Evolutionary conservation across 2,113 vertebrate species (phyloP).

Genomic region (Machaerirhynchus nigripectus): DNA sequence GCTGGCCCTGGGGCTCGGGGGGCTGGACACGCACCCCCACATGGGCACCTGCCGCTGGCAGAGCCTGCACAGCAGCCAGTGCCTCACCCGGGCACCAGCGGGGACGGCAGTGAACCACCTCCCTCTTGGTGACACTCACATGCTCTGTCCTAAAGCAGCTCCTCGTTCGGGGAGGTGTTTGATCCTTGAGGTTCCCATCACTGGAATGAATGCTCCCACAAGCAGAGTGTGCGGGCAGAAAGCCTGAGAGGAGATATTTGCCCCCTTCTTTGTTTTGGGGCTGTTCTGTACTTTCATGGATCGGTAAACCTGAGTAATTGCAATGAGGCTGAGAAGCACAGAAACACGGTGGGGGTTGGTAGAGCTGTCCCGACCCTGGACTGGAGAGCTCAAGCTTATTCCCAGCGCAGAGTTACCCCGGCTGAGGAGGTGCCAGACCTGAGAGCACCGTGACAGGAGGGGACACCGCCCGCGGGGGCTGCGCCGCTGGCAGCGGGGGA

Average conservation of each 20-base stretch:
- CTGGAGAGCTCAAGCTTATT: background rate
- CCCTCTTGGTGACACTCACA: background rate
- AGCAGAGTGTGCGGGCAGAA: background rate
- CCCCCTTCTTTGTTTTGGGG: background rate
- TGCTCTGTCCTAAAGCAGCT: background rate
- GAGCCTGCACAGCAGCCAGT: background rate
- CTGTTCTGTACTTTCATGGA: background rate
- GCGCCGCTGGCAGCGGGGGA: background rate
- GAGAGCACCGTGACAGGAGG: rapidly evolving
- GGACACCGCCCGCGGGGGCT: rapidly evolving
- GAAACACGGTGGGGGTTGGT: background rate
- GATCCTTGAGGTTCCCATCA: background rate
- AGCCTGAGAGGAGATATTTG: background rate
- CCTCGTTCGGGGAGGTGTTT: background rate
- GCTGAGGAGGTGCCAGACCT: background rate
- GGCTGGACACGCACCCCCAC: rapidly evolving
- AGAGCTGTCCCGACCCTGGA: background rate
- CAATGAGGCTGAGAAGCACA: background rate
- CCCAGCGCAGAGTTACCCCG: background rate
- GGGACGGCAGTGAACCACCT: background rate
- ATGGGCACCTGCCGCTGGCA: rapidly evolving
- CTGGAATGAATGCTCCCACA: background rate
- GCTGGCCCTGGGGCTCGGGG: background rate
- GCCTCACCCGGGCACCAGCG: background rate
- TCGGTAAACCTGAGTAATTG: background rate